A percentile compares a stretch with the other conserved stretches of the same genome.
Evolutionary conservation across 2,888 invertebrate genomes (phyloP).

Genomic region (Monopis laevigella): DNA sequence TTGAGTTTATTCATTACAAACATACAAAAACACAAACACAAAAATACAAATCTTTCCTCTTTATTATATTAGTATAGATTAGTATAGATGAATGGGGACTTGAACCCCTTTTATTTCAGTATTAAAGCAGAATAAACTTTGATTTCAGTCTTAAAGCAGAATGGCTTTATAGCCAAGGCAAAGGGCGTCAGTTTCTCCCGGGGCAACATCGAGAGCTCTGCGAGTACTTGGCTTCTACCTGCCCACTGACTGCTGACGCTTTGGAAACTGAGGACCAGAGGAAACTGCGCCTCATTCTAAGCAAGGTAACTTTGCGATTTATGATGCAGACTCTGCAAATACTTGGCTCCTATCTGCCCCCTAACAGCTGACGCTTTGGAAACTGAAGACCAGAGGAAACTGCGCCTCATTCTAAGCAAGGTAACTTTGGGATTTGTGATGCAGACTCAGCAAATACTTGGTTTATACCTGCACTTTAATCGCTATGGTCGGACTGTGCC

Average conservation of each 20-base stretch:
- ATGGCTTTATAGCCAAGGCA: slow-evolving; percentile 95
- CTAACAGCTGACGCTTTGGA: slow-evolving; percentile 81
- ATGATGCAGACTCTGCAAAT: slow-evolving; percentile 77
- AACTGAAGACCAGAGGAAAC: slow-evolving; percentile 87
- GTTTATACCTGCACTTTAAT: too few species aligned
- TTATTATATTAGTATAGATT: too few species aligned
- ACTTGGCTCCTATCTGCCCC: slow-evolving; percentile 85
- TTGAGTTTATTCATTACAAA: too few species aligned
- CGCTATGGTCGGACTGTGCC: too few species aligned
- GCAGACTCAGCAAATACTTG: too few species aligned
- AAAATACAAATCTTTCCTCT: too few species aligned
- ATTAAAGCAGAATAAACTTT: neutral
- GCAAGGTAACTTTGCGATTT: slow-evolving; percentile 61
- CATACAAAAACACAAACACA: too few species aligned
- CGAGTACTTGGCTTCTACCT: slow-evolving; percentile 84
- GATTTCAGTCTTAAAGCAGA: slow-evolving; percentile 84
- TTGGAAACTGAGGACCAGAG: slow-evolving; percentile 87
- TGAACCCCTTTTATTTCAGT: neutral
- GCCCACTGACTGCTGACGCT: slow-evolving; percentile 84
- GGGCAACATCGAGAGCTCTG: slow-evolving; percentile 86
- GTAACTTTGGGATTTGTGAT: too few species aligned
- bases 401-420: slow-evolving; percentile 86
- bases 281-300: slow-evolving; percentile 84
- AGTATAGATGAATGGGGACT: neutral
- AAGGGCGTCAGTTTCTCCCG: slow-evolving; percentile 85